These are phyloP conservation scores for Siphamia tubifer DNA, from an alignment of 2,113 vertebrate species.

Conservation along the genomic window DNA sequence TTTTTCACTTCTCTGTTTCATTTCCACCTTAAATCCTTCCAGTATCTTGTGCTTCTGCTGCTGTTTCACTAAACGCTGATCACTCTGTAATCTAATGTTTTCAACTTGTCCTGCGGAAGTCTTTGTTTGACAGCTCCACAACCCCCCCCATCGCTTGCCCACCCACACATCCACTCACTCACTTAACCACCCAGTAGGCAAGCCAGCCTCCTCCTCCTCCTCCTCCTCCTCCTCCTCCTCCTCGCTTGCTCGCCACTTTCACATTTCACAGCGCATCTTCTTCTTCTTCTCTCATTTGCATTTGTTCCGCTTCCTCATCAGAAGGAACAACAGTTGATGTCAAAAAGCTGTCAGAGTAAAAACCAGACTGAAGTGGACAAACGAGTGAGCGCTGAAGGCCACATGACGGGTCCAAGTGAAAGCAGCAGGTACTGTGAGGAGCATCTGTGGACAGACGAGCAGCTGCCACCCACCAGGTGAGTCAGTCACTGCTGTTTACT, in stretches of 20 bases:
- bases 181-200: too few species aligned
- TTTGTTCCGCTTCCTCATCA: constrained; percentile 69
- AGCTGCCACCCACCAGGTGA: too few species aligned
- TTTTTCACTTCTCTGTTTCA: constrained; percentile 52
- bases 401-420: not conserved
- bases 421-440: constrained; percentile 6
- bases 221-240: too few species aligned
- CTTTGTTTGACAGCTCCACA: constrained; percentile 67
- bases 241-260: constrained; percentile 65
- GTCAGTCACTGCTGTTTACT: too few species aligned
- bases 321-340: constrained; percentile 49
- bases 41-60: constrained; percentile 2
- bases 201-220: constrained; percentile 56
- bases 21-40: not conserved
- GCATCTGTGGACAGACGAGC: too few species aligned
- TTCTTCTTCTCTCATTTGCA: constrained; percentile 71
- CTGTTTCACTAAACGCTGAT: not conserved
- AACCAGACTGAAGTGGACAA: constrained; percentile 6
- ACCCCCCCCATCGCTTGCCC: constrained; percentile 10
- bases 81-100: constrained; percentile 42
- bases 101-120: constrained; percentile 65
- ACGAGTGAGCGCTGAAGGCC: too few species aligned
- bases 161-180: too few species aligned
- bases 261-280: constrained; percentile 64
- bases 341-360: constrained; percentile 30